Conservation (phyloP, 2,888 invertebrate genomes). For the Synanthedon myopaeformis region DNA sequence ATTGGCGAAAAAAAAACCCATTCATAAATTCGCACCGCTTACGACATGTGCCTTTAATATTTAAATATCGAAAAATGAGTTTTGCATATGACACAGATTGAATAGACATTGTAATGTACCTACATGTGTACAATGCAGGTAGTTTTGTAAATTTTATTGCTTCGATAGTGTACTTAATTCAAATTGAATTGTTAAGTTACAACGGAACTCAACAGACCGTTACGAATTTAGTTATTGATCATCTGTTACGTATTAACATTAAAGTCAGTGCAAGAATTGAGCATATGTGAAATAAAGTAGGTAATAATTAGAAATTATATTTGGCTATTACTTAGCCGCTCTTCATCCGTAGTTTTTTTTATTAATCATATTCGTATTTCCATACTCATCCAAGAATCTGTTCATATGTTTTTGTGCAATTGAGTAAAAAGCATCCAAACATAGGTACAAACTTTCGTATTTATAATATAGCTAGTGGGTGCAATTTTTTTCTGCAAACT, state of each 20-base stretch:
- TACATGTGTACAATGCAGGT: constrained; percentile 52
- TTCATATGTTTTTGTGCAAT: too few relatives aligned
- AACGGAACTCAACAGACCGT: constrained; percentile 53
- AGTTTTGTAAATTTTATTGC: constrained; percentile 36
- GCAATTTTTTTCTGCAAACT: too few relatives aligned
- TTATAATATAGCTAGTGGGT: too few relatives aligned
- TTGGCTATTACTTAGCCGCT: too few relatives aligned
- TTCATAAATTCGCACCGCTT: constrained; percentile 54
- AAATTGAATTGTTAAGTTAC: constrained; percentile 41
- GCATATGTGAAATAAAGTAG: too few relatives aligned
- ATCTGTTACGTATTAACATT: constrained; percentile 28
- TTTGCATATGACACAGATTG: constrained; percentile 55
- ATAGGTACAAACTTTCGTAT: too few relatives aligned
- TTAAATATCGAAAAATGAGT: constrained; percentile 64
- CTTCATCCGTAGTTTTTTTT: too few relatives aligned
- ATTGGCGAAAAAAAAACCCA: constrained; percentile 55
- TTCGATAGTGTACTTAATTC: constrained; percentile 31
- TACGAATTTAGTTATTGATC: constrained; percentile 42
- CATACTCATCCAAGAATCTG: too few relatives aligned
- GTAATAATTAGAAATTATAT: too few relatives aligned
- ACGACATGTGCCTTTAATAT: constrained; percentile 52
- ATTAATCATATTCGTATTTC: too few relatives aligned
- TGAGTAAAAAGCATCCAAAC: too few relatives aligned
- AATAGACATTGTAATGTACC: constrained; percentile 36
- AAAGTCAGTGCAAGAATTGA: too few relatives aligned